Conservation (phyloP, 2,888 invertebrate species). For the Bombylius major region DNA sequence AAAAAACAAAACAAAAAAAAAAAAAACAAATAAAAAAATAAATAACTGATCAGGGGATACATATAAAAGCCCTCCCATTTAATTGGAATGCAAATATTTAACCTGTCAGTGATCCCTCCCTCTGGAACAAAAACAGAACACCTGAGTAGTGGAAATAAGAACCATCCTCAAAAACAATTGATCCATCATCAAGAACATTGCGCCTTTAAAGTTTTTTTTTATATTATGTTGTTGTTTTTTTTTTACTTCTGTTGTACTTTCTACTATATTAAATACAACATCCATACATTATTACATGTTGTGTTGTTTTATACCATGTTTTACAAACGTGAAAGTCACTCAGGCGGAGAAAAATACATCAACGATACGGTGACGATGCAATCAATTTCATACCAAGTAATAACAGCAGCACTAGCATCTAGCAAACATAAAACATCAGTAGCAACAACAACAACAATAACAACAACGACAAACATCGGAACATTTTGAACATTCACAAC, state of each 20-base stretch:
- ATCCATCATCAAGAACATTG: neutral
- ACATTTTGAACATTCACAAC: too few relatives aligned
- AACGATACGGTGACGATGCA: neutral
- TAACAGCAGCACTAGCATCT: too few relatives aligned
- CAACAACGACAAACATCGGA: too few relatives aligned
- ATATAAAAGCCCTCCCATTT: neutral
- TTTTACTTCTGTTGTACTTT: too few relatives aligned
- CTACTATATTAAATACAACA: too few relatives aligned
- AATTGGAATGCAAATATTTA: neutral
- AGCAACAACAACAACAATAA: too few relatives aligned
- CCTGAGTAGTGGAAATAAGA: neutral
- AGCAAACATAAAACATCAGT: too few relatives aligned
- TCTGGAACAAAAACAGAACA: neutral
- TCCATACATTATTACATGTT: too few relatives aligned
- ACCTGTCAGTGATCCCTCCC: neutral
- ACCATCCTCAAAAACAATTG: neutral
- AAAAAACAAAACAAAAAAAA: too few relatives aligned
- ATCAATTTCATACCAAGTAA: too few relatives aligned
- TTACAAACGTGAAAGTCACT: conserved; percentile 9
- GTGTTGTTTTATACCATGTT: neutral
- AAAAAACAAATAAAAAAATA: too few relatives aligned
- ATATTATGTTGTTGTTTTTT: too few relatives aligned
- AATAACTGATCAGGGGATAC: neutral
- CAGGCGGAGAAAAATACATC: conserved; percentile 9
- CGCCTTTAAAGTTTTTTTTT: neutral